Base-by-base conservation (phyloP, 2,888 invertebrate species). In the Eupeodes luniger region DNA sequence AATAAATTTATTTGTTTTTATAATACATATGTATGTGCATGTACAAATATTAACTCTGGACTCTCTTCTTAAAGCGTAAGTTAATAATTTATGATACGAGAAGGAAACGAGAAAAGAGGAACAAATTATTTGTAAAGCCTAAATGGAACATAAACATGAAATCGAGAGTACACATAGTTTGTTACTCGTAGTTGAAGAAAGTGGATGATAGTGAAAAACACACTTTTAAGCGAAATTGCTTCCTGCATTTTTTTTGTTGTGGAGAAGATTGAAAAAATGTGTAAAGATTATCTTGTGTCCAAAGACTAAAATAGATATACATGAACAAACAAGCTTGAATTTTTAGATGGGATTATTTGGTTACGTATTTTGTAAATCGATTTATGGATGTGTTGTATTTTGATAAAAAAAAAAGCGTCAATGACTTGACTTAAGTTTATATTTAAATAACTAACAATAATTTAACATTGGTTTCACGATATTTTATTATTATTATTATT, bases 81-180 rank as follows among this genome's bases (percentile, higher is more conserved):
- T 51, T 49, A 51, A 9, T 40, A 40, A 40, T 34, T 51, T n/a
- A 51, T 14, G 4, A 49, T 27, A 66, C 66, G 11, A 49, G 5
- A 64, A 55, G 51, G 64, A 70, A 44, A 79, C 61, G n/a, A 72
- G 4, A 70, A 19, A 27, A 44, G 47, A 64, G 66, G 47, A 66
- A 64, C 5, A 34, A 47, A 44, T 19, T 57, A 16, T 57, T 66
- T 67, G 12, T 27, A n/a, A 59, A 61, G 16, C 47, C 55, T 64
- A 47, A 64, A 80, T 80, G 55, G 80, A 72, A 47, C 55, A 55
- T 64, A 47, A 80, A 69, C 75, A 81, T 61, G 81, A 81, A 74
- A 75, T 53, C 67, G 75, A 81, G 75, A 81, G 75, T 75, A 36
- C 40, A 40, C 40, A 40, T 40, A 40, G 40, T 40, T 53, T 53